Evolutionary conservation across 2,113 vertebrate genomes (phyloP), one percentile per base, ranked within the genome.

Genomic region (Rhinolophus ferrumequinum): DNA sequence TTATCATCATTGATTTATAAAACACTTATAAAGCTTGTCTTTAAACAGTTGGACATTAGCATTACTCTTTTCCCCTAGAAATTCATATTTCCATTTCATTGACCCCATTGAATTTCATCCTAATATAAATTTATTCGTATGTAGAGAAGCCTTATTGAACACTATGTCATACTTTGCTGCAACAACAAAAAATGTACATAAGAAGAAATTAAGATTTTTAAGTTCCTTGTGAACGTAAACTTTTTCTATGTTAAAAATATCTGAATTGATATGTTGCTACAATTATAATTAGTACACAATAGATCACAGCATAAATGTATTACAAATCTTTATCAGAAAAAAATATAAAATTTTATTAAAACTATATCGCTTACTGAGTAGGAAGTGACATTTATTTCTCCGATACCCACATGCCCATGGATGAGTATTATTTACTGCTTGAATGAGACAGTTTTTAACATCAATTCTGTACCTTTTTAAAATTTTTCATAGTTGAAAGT

Each of bases 241-340:
- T 93, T 90, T 60, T 67, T 67, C 64, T 79, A 19, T 73, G 33
- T 56, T 47, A 56, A 64, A 89, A 93, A 86, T 90, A 96, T 28
- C 41, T 86, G 38, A 7, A 66, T 56, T 21, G 28, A 41, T 52
- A 56, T 47, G 73, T 72, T 73, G 10, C 38, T 90, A 83, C 4
- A 84, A 3, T 93, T 85, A 33, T 56, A 35, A 54, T 66, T 90
- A n/a, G 1, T 83, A 47, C 13, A 44, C 30, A 69, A 22, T 16
- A 64, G 18, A 85, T 85, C 7, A 47, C 44, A 72, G 26, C 26
- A 56, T 28, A 60, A 90, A 28, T 60, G 28, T 90, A 18, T 24
- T 69, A 18, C 83, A 54, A 44, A 69, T 76, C 50, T 76, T 95
- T 77, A 62, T 50, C 14, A 77, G 54, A 35, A 77, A 76, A 76